A percentile compares a stretch with the other conserved stretches of the same genome.
phyloP scores from a whole-genome alignment of 2,797 vertebrate species.

The Centropyge bicolor region DNA sequence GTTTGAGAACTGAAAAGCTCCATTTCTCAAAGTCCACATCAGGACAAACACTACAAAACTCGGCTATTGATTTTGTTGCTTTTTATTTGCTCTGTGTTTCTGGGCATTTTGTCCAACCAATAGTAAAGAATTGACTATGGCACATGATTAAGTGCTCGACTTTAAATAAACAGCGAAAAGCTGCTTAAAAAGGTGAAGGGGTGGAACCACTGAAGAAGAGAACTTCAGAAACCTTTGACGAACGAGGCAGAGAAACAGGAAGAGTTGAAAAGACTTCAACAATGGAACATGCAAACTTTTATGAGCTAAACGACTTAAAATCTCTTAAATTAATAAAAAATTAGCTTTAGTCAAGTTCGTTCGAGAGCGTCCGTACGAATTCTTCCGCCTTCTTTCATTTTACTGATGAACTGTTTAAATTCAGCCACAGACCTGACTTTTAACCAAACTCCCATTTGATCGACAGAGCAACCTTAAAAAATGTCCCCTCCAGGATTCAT shows the following conservation, averaged over 20 bases:
- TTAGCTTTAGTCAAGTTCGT: no score
- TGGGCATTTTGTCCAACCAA: not conserved
- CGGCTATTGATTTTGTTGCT: not conserved
- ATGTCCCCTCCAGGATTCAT: no score
- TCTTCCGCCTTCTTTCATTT: no score
- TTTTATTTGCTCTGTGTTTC: not conserved
- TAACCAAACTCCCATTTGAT: no score
- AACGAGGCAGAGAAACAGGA: not conserved
- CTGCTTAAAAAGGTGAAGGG: not conserved
- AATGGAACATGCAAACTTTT: not conserved
- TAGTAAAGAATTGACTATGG: not conserved
- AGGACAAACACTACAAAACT: no score
- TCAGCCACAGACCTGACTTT: no score
- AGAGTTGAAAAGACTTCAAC: not conserved
- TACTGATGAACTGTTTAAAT: no score
- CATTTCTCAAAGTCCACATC: not conserved
- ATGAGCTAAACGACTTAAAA: not conserved
- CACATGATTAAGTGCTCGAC: not conserved
- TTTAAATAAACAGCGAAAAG: not conserved
- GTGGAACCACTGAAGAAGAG: not conserved
- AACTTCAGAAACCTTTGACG: not conserved
- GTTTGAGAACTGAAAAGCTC: not conserved
- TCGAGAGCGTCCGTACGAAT: no score
- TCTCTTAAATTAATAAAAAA: no score
- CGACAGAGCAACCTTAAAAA: no score